Evolutionary conservation across 2,888 invertebrate species (phyloP).

Genomic region (Anoncus sp.): DNA sequence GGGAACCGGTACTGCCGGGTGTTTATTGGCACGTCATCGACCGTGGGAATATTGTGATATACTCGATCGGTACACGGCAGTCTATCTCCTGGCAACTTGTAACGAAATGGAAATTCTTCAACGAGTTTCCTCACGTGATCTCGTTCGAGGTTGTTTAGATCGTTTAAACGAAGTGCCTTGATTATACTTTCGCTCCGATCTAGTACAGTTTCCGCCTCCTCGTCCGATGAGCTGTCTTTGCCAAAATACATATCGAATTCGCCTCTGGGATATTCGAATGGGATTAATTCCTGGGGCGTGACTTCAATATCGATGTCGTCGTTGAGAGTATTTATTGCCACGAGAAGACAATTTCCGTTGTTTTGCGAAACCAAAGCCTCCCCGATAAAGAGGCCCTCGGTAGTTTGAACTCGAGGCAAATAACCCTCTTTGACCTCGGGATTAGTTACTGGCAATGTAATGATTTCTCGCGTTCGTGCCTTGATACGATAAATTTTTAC

Average conservation of each 20-base stretch:
- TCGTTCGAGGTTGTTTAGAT: conserved; percentile 41
- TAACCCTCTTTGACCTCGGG: neutral
- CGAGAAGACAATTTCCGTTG: neutral
- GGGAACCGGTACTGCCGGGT: too few relatives aligned
- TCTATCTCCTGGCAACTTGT: conserved; percentile 50
- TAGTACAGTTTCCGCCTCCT: neutral
- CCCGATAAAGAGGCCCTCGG: neutral
- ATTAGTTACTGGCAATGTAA: neutral
- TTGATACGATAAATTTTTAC: neutral
- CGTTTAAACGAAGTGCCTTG: conserved; percentile 10
- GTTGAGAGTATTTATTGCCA: conserved; percentile 2
- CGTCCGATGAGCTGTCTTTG: neutral
- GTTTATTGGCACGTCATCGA: too few relatives aligned
- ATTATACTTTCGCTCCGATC: neutral
- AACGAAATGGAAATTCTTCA: conserved; percentile 25
- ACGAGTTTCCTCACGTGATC: conserved; percentile 1
- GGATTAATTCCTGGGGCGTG: neutral
- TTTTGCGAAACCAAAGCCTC: neutral
- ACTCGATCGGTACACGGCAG: conserved; percentile 26
- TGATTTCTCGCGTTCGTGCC: neutral
- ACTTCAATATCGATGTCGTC: neutral
- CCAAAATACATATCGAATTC: too few relatives aligned
- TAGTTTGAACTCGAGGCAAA: neutral
- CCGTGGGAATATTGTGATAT: too few relatives aligned
- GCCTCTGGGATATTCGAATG: too few relatives aligned